phyloP scores from a whole-genome alignment of 2,113 vertebrate species.

The Antechinus flavipes region DNA sequence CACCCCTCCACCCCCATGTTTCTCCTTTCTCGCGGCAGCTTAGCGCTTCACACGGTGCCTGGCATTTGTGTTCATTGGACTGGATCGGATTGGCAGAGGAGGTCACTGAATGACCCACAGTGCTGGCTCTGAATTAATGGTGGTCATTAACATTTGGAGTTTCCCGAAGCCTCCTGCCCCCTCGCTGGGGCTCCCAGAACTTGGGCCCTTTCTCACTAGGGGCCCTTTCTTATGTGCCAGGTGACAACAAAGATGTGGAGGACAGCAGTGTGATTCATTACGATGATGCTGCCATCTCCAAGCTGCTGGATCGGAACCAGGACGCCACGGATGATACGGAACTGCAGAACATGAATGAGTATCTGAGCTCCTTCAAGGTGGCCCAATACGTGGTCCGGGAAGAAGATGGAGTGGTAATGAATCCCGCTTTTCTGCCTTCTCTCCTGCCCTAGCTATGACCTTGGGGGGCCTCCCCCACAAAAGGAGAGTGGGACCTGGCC shows the following conservation, averaged over 20 bases:
- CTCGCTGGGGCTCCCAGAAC: background rate
- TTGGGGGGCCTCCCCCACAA: background rate
- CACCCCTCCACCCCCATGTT: background rate
- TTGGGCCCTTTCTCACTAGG: rapidly evolving
- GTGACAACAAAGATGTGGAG: conserved; percentile 96
- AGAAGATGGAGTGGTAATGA: conserved; percentile 96
- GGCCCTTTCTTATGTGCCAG: conserved; percentile 73
- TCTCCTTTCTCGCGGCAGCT: background rate
- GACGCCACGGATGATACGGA: conserved; percentile 96
- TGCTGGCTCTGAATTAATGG: background rate
- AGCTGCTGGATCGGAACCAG: conserved; percentile 96
- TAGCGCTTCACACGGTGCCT: background rate
- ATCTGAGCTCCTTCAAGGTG: conserved; percentile 99
- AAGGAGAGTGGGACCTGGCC: background rate
- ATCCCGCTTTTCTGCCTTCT: conserved; percentile 67
- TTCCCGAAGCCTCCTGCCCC: rapidly evolving
- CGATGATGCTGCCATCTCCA: conserved; percentile 95
- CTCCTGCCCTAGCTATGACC: background rate
- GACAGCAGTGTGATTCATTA: conserved; percentile 99
- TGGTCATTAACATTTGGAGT: background rate
- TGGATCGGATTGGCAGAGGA: background rate
- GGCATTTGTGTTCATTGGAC: background rate
- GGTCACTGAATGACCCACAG: background rate
- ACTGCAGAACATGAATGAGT: conserved; percentile 99
- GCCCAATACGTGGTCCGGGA: conserved; percentile 99